Evolutionary conservation across 1,140 invertebrate species (phyloP).

Genomic region (Ceratosolen fusciceps): DNA sequence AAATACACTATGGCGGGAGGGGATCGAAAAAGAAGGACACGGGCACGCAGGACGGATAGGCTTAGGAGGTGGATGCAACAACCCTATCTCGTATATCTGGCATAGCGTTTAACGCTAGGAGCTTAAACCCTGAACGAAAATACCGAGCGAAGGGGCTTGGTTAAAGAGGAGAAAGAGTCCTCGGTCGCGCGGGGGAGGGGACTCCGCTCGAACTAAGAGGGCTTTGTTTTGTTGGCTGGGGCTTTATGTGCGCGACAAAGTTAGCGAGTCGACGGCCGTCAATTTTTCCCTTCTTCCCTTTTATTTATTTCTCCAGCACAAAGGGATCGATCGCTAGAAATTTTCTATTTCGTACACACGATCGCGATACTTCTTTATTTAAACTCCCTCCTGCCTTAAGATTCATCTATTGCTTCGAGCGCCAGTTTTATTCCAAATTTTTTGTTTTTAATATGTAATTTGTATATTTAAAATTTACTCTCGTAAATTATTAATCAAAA

Average conservation of each 20-base stretch:
- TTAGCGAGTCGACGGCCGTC: background rate
- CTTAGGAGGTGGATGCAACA: background rate
- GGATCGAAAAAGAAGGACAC: background rate
- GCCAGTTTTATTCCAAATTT: too few relatives aligned
- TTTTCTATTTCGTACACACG: too few relatives aligned
- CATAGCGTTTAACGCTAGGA: background rate
- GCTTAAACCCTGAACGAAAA: slow-evolving; percentile 31
- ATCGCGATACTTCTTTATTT: too few relatives aligned
- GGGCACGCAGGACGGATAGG: background rate
- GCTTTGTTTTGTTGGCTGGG: slow-evolving; percentile 21
- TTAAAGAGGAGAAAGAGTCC: slow-evolving; percentile 25
- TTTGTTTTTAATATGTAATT: too few relatives aligned
- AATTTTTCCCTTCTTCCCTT: background rate
- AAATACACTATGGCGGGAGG: too few relatives aligned
- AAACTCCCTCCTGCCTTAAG: too few relatives aligned
- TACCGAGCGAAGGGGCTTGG: background rate
- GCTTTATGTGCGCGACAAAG: background rate
- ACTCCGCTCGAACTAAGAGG: background rate
- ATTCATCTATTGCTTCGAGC: too few relatives aligned
- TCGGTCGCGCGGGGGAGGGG: background rate
- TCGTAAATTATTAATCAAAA: too few relatives aligned
- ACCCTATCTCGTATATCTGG: background rate
- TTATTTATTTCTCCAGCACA: background rate
- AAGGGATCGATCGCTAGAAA: background rate
- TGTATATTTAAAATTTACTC: too few relatives aligned